phyloP scores from a whole-genome alignment of 2,797 vertebrate genomes.

The Oreochromis grahami region DNA sequence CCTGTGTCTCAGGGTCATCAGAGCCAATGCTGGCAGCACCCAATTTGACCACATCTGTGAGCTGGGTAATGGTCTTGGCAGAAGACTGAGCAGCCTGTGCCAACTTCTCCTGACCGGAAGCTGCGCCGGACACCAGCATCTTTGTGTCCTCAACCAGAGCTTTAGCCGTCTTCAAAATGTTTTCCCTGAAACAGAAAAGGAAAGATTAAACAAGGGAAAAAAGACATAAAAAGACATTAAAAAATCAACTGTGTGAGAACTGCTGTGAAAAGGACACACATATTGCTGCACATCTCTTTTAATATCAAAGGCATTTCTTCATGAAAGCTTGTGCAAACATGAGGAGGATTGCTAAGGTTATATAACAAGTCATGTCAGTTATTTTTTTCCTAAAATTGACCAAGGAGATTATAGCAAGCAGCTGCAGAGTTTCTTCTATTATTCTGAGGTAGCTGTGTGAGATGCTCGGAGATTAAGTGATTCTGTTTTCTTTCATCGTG shows the following conservation, averaged over 20 bases:
- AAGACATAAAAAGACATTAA: not conserved
- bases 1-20: constrained; percentile 96
- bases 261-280: not conserved
- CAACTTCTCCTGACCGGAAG: constrained; percentile 91
- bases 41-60: constrained; percentile 95
- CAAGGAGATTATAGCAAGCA: not conserved
- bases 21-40: constrained; percentile 94
- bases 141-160: constrained; percentile 93
- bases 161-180: constrained; percentile 70
- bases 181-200: constrained; percentile 44
- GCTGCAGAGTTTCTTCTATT: not conserved
- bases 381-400: not conserved
- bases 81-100: constrained; percentile 95
- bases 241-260: not conserved
- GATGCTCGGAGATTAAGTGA: not conserved
- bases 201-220: not conserved
- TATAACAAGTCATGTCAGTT: not conserved
- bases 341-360: not conserved
- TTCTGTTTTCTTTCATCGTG: not conserved
- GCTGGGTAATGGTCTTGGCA: constrained; percentile 94
- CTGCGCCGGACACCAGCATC: constrained; percentile 91
- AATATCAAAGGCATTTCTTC: constrained; percentile 1
- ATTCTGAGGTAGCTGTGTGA: not conserved
- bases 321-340: constrained; percentile 7
- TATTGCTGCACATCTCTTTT: not conserved